Conservation (phyloP, 2,797 vertebrate genomes). For the Sciaenops ocellatus region DNA sequence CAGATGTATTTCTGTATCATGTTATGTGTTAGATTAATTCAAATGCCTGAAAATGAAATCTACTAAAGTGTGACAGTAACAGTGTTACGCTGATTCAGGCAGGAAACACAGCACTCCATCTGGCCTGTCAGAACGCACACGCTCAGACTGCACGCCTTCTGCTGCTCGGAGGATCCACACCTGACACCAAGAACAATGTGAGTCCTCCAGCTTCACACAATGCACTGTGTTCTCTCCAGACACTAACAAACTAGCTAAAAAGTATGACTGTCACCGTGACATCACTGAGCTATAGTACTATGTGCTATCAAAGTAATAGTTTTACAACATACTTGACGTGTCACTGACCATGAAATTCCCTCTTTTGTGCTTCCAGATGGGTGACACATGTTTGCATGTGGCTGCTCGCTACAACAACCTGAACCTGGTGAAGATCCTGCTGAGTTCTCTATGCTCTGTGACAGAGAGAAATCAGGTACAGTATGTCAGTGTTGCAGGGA, state of each 20-base stretch:
- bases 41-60: too few relatives aligned
- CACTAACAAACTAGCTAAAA: background rate
- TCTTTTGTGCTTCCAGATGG: constrained; percentile 81
- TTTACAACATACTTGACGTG: too few relatives aligned
- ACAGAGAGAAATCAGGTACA: constrained; percentile 92
- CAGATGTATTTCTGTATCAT: background rate
- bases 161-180: constrained; percentile 88
- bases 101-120: constrained; percentile 93
- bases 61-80: background rate
- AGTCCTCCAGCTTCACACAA: constrained; percentile 65
- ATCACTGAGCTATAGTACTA: background rate
- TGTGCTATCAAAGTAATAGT: background rate
- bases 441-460: constrained; percentile 90
- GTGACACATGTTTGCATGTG: constrained; percentile 92
- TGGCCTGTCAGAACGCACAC: constrained; percentile 94
- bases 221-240: background rate
- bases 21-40: background rate
- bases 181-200: constrained; percentile 92
- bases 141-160: constrained; percentile 88
- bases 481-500: background rate
- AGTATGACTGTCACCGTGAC: background rate
- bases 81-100: constrained; percentile 75
- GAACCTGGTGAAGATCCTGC: constrained; percentile 90
- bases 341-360: background rate
- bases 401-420: constrained; percentile 93